Evolutionary conservation across 92 coral and sea anemone genomes (phyloP).

Genomic region (Heteractis magnifica): DNA sequence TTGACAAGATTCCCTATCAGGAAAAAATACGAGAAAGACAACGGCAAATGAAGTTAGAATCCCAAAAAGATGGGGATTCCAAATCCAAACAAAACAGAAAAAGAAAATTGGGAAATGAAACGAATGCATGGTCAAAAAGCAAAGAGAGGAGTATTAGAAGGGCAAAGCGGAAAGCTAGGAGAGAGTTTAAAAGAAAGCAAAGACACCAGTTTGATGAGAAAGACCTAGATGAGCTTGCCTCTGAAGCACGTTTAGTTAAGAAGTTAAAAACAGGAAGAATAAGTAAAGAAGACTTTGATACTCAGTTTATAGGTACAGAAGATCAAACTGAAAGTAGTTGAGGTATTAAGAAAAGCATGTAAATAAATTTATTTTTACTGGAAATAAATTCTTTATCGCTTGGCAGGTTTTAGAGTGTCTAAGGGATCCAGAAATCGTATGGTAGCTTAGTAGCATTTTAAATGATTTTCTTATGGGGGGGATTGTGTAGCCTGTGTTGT

Average conservation of each 20-base stretch:
- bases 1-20: constrained; percentile 59
- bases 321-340: constrained; percentile 6
- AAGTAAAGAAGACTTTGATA: constrained; percentile 67
- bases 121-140: constrained; percentile 82
- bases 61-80: constrained; percentile 23
- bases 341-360: not conserved
- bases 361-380: not conserved
- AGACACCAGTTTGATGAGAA: constrained; percentile 61
- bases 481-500: no score
- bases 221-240: constrained; percentile 84
- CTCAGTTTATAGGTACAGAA: constrained; percentile 46
- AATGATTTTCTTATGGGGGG: no score
- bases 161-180: constrained; percentile 74
- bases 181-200: constrained; percentile 65
- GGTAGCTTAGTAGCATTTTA: no score
- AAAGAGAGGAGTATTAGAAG: constrained; percentile 67
- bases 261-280: constrained; percentile 92
- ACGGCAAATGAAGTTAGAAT: constrained; percentile 61
- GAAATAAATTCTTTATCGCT: no score
- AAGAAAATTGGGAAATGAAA: constrained; percentile 36
- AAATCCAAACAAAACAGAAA: constrained; percentile 30
- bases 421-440: no score
- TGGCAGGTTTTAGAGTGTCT: no score
- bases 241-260: constrained; percentile 78
- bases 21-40: constrained; percentile 86